phyloP scores from a whole-genome alignment of 2,888 invertebrate species.

The Latheticus oryzae region DNA sequence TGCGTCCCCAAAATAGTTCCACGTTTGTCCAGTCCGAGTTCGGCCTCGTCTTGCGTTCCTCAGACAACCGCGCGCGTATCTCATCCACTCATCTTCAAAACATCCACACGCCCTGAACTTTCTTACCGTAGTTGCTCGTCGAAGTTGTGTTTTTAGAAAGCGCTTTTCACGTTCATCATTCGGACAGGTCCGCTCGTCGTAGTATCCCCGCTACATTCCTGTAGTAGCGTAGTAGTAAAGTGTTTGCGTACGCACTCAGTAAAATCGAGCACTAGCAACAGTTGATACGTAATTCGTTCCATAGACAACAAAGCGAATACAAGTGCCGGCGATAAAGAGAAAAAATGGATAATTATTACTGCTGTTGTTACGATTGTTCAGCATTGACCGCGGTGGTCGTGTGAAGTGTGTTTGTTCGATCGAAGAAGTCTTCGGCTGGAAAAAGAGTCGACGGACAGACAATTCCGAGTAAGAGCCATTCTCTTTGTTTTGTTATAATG shows the following conservation, averaged over 20 bases:
- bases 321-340: slow-evolving; percentile 21
- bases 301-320: not conserved
- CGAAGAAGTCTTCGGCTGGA: not conserved
- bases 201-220: slow-evolving; percentile 64
- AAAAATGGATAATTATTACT: slow-evolving; percentile 2
- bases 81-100: slow-evolving; percentile 57
- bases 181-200: slow-evolving; percentile 56
- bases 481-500: slow-evolving; percentile 8
- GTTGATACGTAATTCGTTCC: slow-evolving; percentile 46
- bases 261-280: slow-evolving; percentile 46
- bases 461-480: slow-evolving; percentile 17
- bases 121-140: slow-evolving; percentile 59
- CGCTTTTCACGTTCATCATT: slow-evolving; percentile 42
- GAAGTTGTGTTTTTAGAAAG: slow-evolving; percentile 38
- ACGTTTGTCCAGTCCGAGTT: slow-evolving; percentile 7
- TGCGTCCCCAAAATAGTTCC: slow-evolving; percentile 25
- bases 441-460: slow-evolving; percentile 4
- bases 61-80: slow-evolving; percentile 44
- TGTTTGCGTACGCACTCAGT: slow-evolving; percentile 43
- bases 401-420: too few species aligned
- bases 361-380: slow-evolving; percentile 11
- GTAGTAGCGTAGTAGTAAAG: slow-evolving; percentile 60
- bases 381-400: too few species aligned
- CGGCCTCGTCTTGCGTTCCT: slow-evolving; percentile 32
- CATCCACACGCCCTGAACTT: slow-evolving; percentile 64